A percentile compares a stretch with the other conserved stretches of the same genome.
Evolutionary conservation across 2,797 vertebrate genomes (phyloP).

Genomic region (Melanotaenia nigrans): DNA sequence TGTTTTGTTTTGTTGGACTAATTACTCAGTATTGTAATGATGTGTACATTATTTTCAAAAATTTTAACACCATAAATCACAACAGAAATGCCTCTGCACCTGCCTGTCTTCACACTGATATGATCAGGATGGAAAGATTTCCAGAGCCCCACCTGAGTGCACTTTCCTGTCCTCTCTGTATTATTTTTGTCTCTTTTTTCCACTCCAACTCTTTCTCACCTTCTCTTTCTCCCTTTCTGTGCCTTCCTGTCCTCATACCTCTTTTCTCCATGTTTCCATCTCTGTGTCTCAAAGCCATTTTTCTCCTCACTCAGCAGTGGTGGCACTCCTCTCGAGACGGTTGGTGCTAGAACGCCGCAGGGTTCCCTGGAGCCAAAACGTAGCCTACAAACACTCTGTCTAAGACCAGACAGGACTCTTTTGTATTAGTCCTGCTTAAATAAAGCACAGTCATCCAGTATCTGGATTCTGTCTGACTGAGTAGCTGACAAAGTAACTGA

Average conservation of each 20-base stretch:
- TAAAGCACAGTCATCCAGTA: conserved; percentile 62
- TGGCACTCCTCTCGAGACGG: conserved; percentile 73
- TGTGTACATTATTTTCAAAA: conserved; percentile 16
- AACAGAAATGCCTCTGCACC: neutral
- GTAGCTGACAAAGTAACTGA: conserved; percentile 29
- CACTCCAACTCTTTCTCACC: conserved; percentile 8
- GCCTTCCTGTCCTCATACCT: conserved; percentile 25
- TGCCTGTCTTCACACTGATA: conserved; percentile 16
- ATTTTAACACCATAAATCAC: conserved; percentile 16
- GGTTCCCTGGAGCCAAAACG: conserved; percentile 80
- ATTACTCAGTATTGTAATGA: conserved; percentile 46
- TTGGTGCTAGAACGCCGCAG: conserved; percentile 74
- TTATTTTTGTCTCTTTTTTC: conserved; percentile 4
- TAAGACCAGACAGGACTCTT: conserved; percentile 67
- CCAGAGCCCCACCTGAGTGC: conserved; percentile 45
- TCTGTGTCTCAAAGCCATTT: conserved; percentile 74
- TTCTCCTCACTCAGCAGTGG: conserved; percentile 69
- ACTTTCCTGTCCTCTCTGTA: conserved; percentile 19
- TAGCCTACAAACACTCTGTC: conserved; percentile 79
- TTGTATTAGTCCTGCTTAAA: conserved; percentile 76
- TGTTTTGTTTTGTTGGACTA: conserved; percentile 2
- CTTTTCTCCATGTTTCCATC: conserved; percentile 61
- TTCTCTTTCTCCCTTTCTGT: conserved; percentile 13
- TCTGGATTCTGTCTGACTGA: conserved; percentile 50
- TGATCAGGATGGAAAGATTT: conserved; percentile 57